Percentiles rank a stretch among this genome's conserved stretches.
phyloP scores from a whole-genome alignment of 2,888 invertebrate species.

The Achlya flavicornis region DNA sequence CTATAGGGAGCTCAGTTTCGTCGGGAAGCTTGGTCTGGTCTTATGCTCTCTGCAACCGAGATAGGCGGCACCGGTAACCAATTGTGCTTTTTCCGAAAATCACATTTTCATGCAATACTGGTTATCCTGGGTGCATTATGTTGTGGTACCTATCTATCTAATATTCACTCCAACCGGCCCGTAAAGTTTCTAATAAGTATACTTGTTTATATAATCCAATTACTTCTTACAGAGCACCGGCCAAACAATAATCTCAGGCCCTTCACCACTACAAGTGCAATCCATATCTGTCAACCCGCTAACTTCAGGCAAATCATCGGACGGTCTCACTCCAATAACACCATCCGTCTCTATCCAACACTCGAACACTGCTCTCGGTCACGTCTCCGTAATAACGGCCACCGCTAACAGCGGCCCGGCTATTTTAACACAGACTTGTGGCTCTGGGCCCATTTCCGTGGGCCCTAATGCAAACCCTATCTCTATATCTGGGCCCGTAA shows the following conservation, averaged over 20 bases:
- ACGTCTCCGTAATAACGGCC: conserved; percentile 55
- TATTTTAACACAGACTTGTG: conserved; percentile 32
- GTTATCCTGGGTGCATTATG: too few species aligned
- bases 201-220: too few species aligned
- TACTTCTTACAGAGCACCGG: conserved; percentile 51
- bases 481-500: conserved; percentile 84
- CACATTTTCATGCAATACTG: too few species aligned
- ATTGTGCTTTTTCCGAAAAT: too few species aligned
- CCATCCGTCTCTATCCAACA: conserved; percentile 71
- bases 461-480: conserved; percentile 46
- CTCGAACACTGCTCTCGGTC: conserved; percentile 68
- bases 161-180: too few species aligned
- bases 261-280: conserved; percentile 56
- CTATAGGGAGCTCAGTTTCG: too few species aligned
- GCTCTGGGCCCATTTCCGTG: conserved; percentile 34
- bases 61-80: too few species aligned
- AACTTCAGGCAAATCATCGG: conserved; percentile 67
- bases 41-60: too few species aligned
- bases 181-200: too few species aligned
- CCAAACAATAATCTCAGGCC: conserved; percentile 61
- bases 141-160: too few species aligned
- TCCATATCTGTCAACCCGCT: conserved; percentile 74
- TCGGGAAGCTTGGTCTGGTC: too few species aligned
- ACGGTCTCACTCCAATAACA: conserved; percentile 58
- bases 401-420: conserved; percentile 36